A percentile compares a stretch with the other conserved stretches of the same genome.
Conservation (phyloP, 2,113 vertebrate species). For the Amblyopsis rosae region DNA sequence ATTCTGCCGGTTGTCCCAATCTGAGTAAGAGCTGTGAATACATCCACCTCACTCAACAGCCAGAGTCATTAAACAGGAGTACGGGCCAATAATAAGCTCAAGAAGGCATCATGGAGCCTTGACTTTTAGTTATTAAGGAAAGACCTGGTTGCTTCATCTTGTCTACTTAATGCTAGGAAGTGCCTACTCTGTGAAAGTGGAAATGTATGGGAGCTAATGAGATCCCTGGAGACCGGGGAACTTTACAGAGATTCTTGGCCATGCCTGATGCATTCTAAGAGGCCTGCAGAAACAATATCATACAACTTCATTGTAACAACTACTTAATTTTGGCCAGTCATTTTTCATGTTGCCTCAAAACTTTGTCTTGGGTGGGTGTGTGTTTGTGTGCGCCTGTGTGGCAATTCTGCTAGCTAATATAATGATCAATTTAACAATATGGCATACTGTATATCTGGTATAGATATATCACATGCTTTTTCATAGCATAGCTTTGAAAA, state of each 20-base stretch:
- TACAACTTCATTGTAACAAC: constrained; percentile 66
- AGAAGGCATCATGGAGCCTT: constrained; percentile 55
- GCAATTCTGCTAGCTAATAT: constrained; percentile 50
- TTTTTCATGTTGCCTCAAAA: constrained; percentile 65
- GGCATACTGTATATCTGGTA: not conserved
- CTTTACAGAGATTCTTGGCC: constrained; percentile 70
- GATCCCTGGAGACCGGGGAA: constrained; percentile 72
- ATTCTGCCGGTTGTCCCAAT: constrained; percentile 37
- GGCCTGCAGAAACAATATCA: constrained; percentile 65
- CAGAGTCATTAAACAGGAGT: constrained; percentile 60
- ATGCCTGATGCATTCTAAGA: constrained; percentile 65
- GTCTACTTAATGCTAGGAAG: constrained; percentile 71
- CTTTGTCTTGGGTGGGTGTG: constrained; percentile 9
- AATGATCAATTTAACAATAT: constrained; percentile 65
- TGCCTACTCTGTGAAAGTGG: constrained; percentile 74
- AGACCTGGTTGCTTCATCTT: constrained; percentile 65
- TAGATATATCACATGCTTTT: too few relatives aligned
- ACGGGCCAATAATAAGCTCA: constrained; percentile 65
- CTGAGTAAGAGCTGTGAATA: constrained; percentile 42
- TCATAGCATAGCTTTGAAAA: too few relatives aligned
- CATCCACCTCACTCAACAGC: constrained; percentile 50
- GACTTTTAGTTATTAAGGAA: constrained; percentile 63
- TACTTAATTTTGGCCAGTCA: constrained; percentile 66
- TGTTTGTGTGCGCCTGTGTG: constrained; percentile 24
- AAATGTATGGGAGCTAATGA: constrained; percentile 76